Conservation (phyloP, 2,797 vertebrate genomes). For the Lithobates pipiens region DNA sequence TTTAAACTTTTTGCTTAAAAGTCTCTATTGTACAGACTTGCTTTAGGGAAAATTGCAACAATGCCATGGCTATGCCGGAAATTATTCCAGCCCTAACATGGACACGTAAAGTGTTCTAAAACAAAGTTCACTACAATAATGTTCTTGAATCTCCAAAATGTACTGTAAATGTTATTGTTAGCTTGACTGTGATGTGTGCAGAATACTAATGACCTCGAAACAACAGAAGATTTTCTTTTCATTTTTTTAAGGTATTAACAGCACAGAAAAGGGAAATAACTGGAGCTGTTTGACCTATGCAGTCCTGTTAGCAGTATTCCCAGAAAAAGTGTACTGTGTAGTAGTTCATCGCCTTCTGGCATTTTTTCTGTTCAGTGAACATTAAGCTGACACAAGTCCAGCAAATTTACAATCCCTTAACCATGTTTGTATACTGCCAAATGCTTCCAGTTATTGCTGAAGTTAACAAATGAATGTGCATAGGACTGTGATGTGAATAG, state of each 20-base stretch:
- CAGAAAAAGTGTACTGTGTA: conserved; percentile 24
- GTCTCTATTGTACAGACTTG: neutral
- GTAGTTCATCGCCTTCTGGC: conserved; percentile 55
- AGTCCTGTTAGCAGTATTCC: conserved; percentile 33
- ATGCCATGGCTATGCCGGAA: neutral
- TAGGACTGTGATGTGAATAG: conserved; percentile 26
- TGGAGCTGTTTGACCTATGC: conserved; percentile 26
- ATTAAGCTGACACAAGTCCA: conserved; percentile 55
- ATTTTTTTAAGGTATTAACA: conserved; percentile 10
- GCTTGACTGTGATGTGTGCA: neutral
- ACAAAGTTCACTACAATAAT: conserved; percentile 51
- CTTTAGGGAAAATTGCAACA: conserved; percentile 19
- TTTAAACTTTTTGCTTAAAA: neutral
- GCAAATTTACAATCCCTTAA: conserved; percentile 56
- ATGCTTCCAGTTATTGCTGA: conserved; percentile 46
- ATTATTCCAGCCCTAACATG: conserved; percentile 9
- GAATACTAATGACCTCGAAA: conserved; percentile 42
- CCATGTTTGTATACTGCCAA: conserved; percentile 46
- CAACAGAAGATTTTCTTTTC: conserved; percentile 6
- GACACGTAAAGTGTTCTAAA: conserved; percentile 25
- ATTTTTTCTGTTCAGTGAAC: conserved; percentile 60
- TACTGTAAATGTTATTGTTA: conserved; percentile 39
- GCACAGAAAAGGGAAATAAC: conserved; percentile 21
- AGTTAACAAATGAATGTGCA: conserved; percentile 37
- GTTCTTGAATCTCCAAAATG: conserved; percentile 38